These are phyloP conservation scores for Crocallis elinguaria DNA, from an alignment of 2,888 invertebrate genomes.

Conservation along the genomic window DNA sequence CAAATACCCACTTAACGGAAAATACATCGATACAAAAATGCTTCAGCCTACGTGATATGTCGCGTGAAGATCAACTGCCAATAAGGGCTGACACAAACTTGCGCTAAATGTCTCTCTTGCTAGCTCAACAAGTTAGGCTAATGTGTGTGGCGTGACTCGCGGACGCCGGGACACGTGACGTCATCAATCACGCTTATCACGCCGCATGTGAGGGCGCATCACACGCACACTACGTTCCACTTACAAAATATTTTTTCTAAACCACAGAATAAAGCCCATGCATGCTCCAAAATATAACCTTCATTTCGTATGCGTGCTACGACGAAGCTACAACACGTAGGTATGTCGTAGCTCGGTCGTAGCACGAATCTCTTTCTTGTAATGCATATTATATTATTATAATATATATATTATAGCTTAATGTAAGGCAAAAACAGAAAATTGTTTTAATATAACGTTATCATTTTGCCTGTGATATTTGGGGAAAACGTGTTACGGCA, in stretches of 20 bases:
- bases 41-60: not conserved
- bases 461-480: slow-evolving; percentile 1
- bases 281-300: slow-evolving; percentile 9
- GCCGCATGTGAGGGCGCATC: slow-evolving; percentile 46
- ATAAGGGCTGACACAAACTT: slow-evolving; percentile 26
- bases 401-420: slow-evolving; percentile 1
- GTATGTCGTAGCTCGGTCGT: slow-evolving; percentile 25
- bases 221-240: slow-evolving; percentile 41
- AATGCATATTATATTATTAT: too few relatives aligned
- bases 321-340: slow-evolving; percentile 18
- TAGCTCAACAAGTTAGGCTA: slow-evolving; percentile 59
- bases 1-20: too few relatives aligned
- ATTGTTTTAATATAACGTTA: slow-evolving; percentile 5
- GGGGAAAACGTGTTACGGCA: slow-evolving; percentile 3
- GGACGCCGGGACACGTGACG: slow-evolving; percentile 54
- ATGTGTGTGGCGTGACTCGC: slow-evolving; percentile 46
- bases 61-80: slow-evolving; percentile 30
- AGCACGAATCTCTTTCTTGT: slow-evolving; percentile 20
- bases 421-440: not conserved
- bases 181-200: slow-evolving; percentile 80
- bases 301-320: slow-evolving; percentile 25
- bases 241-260: slow-evolving; percentile 28
- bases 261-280: slow-evolving; percentile 13
- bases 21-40: not conserved
- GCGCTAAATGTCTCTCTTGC: slow-evolving; percentile 23